phyloP scores from a whole-genome alignment of 2,888 invertebrate genomes.

The Drosophila lutescens region DNA sequence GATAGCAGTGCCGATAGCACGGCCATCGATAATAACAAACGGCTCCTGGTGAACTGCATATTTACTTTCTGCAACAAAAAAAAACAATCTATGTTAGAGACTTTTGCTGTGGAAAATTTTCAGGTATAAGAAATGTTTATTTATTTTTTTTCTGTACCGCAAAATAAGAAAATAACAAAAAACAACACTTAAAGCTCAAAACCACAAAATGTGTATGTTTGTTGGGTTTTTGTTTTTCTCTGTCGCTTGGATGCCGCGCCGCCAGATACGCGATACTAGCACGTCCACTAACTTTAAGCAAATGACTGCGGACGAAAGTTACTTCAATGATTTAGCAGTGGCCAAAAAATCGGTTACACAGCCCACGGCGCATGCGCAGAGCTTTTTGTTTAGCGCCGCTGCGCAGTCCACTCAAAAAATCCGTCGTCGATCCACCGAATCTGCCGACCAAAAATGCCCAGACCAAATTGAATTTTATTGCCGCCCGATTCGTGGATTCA shows the following conservation, averaged over 20 bases:
- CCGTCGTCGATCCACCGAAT: background rate
- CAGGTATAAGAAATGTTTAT: background rate
- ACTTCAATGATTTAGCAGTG: slow-evolving; percentile 83
- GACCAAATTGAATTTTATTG: slow-evolving; percentile 66
- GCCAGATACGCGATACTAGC: slow-evolving; percentile 82
- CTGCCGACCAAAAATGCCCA: slow-evolving; percentile 4
- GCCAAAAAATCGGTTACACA: slow-evolving; percentile 80
- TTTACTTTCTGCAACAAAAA: slow-evolving; percentile 30
- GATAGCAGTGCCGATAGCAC: slow-evolving; percentile 58
- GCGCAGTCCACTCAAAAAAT: slow-evolving; percentile 25
- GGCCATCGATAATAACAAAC: slow-evolving; percentile 68
- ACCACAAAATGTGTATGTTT: slow-evolving; percentile 10
- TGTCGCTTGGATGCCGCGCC: slow-evolving; percentile 53
- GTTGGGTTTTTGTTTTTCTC: slow-evolving; percentile 6
- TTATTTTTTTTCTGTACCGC: background rate
- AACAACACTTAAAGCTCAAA: slow-evolving; percentile 24
- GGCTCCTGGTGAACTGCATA: slow-evolving; percentile 74
- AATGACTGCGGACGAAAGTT: slow-evolving; percentile 85
- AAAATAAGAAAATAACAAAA: slow-evolving; percentile 14
- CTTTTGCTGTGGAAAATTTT: background rate
- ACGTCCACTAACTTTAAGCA: slow-evolving; percentile 84
- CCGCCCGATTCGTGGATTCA: slow-evolving; percentile 30
- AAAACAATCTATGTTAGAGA: too few species aligned
- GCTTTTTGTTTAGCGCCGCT: slow-evolving; percentile 42
- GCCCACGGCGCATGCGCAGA: slow-evolving; percentile 52